Conservation (phyloP, 2,797 vertebrate genomes). For the Selene dorsalis region DNA sequence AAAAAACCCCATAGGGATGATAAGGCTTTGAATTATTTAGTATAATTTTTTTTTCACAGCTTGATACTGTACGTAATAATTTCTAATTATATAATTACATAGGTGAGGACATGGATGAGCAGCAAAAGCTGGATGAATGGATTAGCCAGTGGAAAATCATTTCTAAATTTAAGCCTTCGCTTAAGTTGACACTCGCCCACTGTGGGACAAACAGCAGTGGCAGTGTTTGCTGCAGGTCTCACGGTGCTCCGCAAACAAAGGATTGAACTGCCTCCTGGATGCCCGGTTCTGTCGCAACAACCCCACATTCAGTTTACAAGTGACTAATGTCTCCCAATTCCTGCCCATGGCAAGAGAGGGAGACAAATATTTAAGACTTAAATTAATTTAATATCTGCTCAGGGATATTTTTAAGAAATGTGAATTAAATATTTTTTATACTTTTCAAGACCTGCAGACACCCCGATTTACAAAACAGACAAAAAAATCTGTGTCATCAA, state of each 20-base stretch:
- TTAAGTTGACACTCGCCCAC: not conserved
- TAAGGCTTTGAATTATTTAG: not conserved
- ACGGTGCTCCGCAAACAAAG: not conserved
- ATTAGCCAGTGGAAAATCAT: not conserved
- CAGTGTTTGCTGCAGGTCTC: not conserved
- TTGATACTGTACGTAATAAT: not conserved
- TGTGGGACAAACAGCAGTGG: not conserved
- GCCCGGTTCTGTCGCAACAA: too few species aligned
- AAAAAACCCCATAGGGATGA: not conserved
- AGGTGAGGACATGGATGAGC: not conserved
- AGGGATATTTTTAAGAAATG: not conserved
- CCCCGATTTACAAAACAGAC: conserved; percentile 22
- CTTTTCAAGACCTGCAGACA: conserved; percentile 51
- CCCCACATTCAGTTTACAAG: not conserved
- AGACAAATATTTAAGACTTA: not conserved
- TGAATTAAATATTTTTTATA: not conserved
- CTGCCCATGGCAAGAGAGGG: too few species aligned
- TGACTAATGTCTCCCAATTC: not conserved
- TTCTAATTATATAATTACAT: not conserved
- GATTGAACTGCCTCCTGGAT: too few species aligned
- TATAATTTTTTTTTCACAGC: not conserved
- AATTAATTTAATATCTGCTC: not conserved
- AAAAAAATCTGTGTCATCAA: conserved; percentile 22
- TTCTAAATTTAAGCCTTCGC: not conserved
- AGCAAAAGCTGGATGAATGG: not conserved